A percentile compares a stretch with the other conserved stretches of the same genome.
Conservation (phyloP, 2,888 invertebrate genomes). For the Pheosia tremula region DNA sequence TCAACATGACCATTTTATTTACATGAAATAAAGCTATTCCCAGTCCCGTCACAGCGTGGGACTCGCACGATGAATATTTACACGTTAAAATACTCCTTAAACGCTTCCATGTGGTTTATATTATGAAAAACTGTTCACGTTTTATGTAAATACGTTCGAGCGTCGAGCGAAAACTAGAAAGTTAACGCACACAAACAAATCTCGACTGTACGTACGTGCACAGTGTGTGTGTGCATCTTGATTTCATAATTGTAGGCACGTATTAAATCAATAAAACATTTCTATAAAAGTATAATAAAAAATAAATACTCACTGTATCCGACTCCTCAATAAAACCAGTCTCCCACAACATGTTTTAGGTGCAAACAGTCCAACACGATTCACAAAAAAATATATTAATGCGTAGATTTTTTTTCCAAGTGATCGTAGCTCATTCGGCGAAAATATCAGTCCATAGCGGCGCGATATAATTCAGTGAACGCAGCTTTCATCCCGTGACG, state of each 20-base stretch:
- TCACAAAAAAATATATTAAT: slow-evolving; percentile 48
- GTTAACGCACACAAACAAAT: slow-evolving; percentile 69
- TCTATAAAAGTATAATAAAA: slow-evolving; percentile 28
- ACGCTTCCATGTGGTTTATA: slow-evolving; percentile 75
- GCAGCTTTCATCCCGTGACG: slow-evolving; percentile 71
- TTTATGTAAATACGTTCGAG: slow-evolving; percentile 79
- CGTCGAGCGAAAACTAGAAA: slow-evolving; percentile 83
- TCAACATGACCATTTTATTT: slow-evolving; percentile 60
- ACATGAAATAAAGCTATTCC: slow-evolving; percentile 71
- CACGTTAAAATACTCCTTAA: slow-evolving; percentile 65
- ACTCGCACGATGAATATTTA: slow-evolving; percentile 74
- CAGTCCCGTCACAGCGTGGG: slow-evolving; percentile 61
- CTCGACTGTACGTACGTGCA: slow-evolving; percentile 34
- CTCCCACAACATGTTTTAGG: slow-evolving; percentile 78
- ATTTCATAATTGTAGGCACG: slow-evolving; percentile 69
- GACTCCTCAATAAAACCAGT: slow-evolving; percentile 73
- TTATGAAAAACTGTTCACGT: slow-evolving; percentile 84
- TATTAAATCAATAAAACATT: slow-evolving; percentile 42
- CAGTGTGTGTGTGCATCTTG: slow-evolving; percentile 50
- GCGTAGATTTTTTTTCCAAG: slow-evolving; percentile 19
- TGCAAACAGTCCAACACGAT: slow-evolving; percentile 65
- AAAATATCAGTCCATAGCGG: slow-evolving; percentile 62
- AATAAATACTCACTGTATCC: slow-evolving; percentile 71
- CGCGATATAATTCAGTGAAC: slow-evolving; percentile 43
- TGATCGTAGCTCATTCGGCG: slow-evolving; percentile 31